Percentiles rank a stretch among this genome's conserved stretches.
phyloP scores from a whole-genome alignment of 1,140 invertebrate genomes.

The Paraescarpia echinospica region DNA sequence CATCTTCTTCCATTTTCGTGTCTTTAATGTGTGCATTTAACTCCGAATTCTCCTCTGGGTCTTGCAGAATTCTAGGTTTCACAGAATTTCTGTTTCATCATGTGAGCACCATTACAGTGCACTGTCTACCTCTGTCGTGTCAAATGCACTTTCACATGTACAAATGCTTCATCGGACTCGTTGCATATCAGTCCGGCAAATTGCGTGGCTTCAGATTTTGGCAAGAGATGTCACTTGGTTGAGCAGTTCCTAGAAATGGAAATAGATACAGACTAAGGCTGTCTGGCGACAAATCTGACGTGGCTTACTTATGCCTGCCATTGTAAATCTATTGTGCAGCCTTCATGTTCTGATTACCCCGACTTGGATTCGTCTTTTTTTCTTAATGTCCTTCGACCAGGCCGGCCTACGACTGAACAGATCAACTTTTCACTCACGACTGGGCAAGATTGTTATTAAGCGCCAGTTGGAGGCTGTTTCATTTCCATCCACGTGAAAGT shows the following conservation, averaged over 20 bases:
- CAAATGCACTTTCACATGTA: background rate
- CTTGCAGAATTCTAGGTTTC: background rate
- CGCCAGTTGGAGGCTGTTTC: background rate
- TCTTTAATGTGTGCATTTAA: background rate
- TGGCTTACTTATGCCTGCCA: background rate
- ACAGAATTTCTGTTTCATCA: background rate
- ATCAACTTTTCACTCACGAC: background rate
- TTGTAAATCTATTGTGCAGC: background rate
- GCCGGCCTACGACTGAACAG: background rate
- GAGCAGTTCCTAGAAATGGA: slow-evolving; percentile 4
- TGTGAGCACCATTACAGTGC: background rate
- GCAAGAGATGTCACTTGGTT: background rate
- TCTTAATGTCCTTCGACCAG: background rate
- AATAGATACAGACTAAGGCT: background rate
- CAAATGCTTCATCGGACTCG: background rate
- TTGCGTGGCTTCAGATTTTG: background rate
- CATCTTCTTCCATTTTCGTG: background rate
- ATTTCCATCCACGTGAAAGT: background rate
- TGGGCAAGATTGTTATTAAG: background rate
- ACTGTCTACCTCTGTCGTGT: background rate
- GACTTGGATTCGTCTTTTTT: background rate
- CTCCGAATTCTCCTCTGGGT: background rate
- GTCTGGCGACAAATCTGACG: background rate
- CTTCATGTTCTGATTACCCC: background rate
- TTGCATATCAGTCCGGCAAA: background rate